A percentile compares a stretch with the other conserved stretches of the same genome.
phyloP scores from a whole-genome alignment of 2,888 invertebrate species.

The Cerceris rybyensis region DNA sequence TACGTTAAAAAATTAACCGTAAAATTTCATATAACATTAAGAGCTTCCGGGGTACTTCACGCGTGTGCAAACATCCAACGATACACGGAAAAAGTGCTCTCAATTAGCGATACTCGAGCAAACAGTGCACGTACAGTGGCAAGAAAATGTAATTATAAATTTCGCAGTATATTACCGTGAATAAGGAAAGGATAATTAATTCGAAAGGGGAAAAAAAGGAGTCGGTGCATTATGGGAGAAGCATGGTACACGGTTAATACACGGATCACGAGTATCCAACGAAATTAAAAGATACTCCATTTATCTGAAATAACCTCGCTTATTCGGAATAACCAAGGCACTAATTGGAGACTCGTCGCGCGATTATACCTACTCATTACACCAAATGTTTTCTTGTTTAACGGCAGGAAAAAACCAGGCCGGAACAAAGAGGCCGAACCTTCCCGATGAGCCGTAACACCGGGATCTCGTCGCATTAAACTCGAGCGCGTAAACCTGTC shows the following conservation, averaged over 20 bases:
- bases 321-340: constrained; percentile 19
- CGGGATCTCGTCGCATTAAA: constrained; percentile 19
- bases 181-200: neutral
- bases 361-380: constrained; percentile 37
- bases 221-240: neutral
- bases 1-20: no score
- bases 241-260: constrained; percentile 3
- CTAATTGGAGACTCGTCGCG: constrained; percentile 31
- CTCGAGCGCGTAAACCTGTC: constrained; percentile 28
- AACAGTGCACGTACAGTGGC: no score
- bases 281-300: constrained; percentile 31
- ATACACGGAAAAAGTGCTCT: no score
- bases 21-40: no score
- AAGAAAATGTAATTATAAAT: no score
- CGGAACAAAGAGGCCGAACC: constrained; percentile 14
- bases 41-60: no score
- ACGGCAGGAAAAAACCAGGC: constrained; percentile 19
- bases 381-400: constrained; percentile 29
- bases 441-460: neutral
- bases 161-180: neutral
- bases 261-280: constrained; percentile 16
- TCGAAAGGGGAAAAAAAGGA: neutral
- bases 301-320: constrained; percentile 18
- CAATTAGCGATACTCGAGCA: no score
- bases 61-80: no score